Evolutionary conservation across 2,113 vertebrate genomes (phyloP), one percentile per base, ranked within the genome.

Genomic region (Oryzias melastigma): DNA sequence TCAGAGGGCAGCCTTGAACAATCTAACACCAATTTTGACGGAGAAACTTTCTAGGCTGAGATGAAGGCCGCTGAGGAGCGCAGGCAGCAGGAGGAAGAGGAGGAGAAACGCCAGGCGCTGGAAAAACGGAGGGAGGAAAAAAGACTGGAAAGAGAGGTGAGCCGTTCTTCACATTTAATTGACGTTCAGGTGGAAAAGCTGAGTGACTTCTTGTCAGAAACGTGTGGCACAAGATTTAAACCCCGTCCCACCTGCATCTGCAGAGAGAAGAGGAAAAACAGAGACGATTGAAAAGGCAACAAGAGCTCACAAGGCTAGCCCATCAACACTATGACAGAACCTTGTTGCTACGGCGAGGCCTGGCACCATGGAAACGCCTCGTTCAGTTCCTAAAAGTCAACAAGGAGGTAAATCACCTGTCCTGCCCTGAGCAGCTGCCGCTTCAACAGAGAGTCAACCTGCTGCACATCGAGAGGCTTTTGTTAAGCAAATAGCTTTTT

Each of bases 191-290:
- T 14, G 47, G 46, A 55, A 22, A 52, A 41, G 50, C 43, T 5
- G 47, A 70, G 7, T 58, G 4, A 13, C 16, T 24, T 5, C 24
- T 8, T 5, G 1, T 49, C 44, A 45, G 27, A 1, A 35, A 35
- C 1, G 24, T 5, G 15, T 55, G 58, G 46, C 55, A 61, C 15
- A 64, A 35, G 29, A 54, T 62, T 29, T 17, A 63, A 50, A 48
- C 10, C 14, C 20, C 48, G 51, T 61, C 41, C 7, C 24, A 12
- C 15, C 25, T 49, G 1, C 62, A 25, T 62, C 35, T 58, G 57
- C 58, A 99, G 97, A 94, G 89, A 86, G 92, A 97, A 75, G 60
- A 94, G 74, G 94, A 96, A 73, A 95, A 91, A 68, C 92, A 93
- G 84, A 89, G 14, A 76, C 90, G 88, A 76, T 65, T 87, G 53